These are phyloP conservation scores for Amphilophus citrinellus DNA, from an alignment of 2,113 vertebrate species.

Conservation along the genomic window DNA sequence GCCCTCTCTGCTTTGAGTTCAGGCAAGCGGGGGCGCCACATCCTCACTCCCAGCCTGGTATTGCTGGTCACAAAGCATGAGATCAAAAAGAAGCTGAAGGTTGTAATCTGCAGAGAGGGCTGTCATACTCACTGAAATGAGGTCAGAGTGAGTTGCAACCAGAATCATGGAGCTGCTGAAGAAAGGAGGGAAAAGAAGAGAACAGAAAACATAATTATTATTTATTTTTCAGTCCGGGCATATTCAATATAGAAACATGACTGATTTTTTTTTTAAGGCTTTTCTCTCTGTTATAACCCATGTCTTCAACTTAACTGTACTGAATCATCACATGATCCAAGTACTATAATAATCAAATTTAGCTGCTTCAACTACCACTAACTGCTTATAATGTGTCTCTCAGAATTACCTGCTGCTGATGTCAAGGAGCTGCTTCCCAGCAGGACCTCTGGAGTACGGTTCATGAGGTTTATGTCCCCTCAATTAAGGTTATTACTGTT, in stretches of 20 bases:
- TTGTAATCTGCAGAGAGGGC: slow-evolving; percentile 39
- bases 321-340: background rate
- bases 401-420: slow-evolving; percentile 65
- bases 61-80: slow-evolving; percentile 44
- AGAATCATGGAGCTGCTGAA: slow-evolving; percentile 83
- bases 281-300: background rate
- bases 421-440: slow-evolving; percentile 65
- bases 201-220: background rate
- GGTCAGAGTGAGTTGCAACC: slow-evolving; percentile 78
- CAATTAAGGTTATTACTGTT: slow-evolving; percentile 71
- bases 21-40: slow-evolving; percentile 75
- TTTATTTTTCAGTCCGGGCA: background rate
- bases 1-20: slow-evolving; percentile 77
- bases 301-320: background rate
- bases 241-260: background rate
- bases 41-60: slow-evolving; percentile 69
- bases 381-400: background rate
- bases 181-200: slow-evolving; percentile 5
- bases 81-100: slow-evolving; percentile 47
- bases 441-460: slow-evolving; percentile 80
- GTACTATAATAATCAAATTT: background rate
- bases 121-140: slow-evolving; percentile 77
- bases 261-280: background rate
- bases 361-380: background rate
- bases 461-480: slow-evolving; percentile 66